Base-by-base conservation (phyloP, 2,888 invertebrate species). In the Seira musarum region DNA sequence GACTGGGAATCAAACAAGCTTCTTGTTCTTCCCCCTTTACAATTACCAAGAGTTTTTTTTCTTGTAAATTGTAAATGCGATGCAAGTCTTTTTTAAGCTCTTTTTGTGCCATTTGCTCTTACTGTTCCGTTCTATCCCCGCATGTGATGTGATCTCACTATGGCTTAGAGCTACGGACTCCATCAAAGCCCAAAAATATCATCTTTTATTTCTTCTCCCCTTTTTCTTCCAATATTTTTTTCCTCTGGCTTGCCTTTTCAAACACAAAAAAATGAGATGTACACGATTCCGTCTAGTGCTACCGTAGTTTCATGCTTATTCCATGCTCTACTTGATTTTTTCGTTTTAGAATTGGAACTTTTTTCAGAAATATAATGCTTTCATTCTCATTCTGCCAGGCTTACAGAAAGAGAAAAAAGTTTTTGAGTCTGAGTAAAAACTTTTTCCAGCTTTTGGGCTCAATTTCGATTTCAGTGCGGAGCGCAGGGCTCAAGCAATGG, bases 81-180 rank as follows among this genome's bases (percentile, higher is more conserved):
- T 64, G 64, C 64, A 64, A 25, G 25, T 64, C 64, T 24, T 64
- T 64, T 61, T 64, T 64, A 61, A 61, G 53, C 53, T 53, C 53
- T 17, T 53, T 53, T 53, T 53, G 53, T 53, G 53, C 53, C 53
- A 53, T 53, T 53, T 53, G 53, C 6, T 53, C 53, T 53, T 53
- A 17, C 15, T 53, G 17, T 17, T 53, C 30, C 13, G 40, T 40
- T 53, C 53, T 53, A 3, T 53, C n/a, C 53, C 15, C 2, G 53
- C 53, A 53, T 53, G 53, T 2, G 53, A 30, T 53, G 53, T 53
- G 30, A 53, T 53, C 53, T 53, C 6, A 53, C 30, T 30, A 30
- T 30, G 53, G n/a, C 53, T 53, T 53, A 53, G 53, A 53, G 53
- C 3, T 53, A 15, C 53, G 53, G 53, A 53, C 53, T 53, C 53